Percentiles rank a stretch among this genome's conserved stretches.
Evolutionary conservation across 1,140 invertebrate species (phyloP).

Genomic region (Achatina immaculata): DNA sequence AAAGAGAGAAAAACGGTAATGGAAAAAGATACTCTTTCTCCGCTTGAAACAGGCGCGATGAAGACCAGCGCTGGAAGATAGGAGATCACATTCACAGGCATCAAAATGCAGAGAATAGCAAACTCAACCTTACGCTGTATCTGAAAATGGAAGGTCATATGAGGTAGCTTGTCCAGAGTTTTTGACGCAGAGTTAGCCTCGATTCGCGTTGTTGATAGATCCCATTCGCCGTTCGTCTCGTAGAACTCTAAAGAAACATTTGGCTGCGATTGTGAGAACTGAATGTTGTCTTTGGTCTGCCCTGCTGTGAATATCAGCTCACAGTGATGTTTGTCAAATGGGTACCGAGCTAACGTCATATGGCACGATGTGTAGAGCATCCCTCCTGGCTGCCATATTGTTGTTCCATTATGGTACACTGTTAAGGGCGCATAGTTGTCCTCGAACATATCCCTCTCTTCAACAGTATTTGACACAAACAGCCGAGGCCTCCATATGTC

Average conservation of each 20-base stretch:
- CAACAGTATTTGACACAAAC: constrained; percentile 16
- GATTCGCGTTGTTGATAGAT: neutral
- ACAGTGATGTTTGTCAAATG: constrained; percentile 22
- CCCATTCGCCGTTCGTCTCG: constrained; percentile 20
- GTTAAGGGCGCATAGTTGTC: constrained; percentile 19
- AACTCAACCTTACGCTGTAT: constrained; percentile 48
- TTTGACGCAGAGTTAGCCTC: too few relatives aligned
- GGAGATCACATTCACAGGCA: constrained; percentile 75
- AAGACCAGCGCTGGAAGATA: constrained; percentile 74
- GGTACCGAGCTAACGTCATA: neutral
- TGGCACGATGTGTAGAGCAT: neutral
- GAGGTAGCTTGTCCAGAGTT: neutral
- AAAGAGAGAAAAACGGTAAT: constrained; percentile 75
- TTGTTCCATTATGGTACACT: neutral
- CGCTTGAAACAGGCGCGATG: constrained; percentile 74
- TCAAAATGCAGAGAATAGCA: constrained; percentile 74
- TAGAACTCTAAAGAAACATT: neutral
- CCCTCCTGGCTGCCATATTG: constrained; percentile 13
- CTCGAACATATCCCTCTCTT: constrained; percentile 2
- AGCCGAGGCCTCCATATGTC: constrained; percentile 21
- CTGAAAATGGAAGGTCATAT: neutral
- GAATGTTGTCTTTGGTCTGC: neutral
- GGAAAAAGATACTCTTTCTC: constrained; percentile 75
- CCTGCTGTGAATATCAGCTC: neutral
- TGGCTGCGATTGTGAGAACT: neutral